Evolutionary conservation across 2,888 invertebrate species (phyloP), one percentile per base, ranked within the genome.

Genomic region (Standfussiana lucernea): DNA sequence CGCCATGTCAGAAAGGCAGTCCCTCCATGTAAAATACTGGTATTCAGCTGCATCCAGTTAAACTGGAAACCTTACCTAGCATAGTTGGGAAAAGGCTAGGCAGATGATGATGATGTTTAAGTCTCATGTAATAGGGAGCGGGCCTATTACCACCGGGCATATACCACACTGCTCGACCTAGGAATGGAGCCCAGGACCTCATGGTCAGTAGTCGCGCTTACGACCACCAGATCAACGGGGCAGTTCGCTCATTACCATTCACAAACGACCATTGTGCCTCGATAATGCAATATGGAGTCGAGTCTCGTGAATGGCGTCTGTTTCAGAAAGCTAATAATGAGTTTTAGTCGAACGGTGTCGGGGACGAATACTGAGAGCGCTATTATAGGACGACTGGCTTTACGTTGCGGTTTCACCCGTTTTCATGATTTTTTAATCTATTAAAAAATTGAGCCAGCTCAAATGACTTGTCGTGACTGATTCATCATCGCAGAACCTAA

Each of bases 241-340:
- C n/a, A 88, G 78, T 86, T 78, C 84, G 81, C 87, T 87, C 85
- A 88, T 88, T 88, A 84, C 78, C 77, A 83, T 84, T 84, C 81
- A 83, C 84, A 86, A 86, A 87, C 79, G 85, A 83, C 74, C 74
- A 80, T 82, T 85, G 78, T 79, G 80, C 78, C 85, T 85, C 83
- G 86, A 86, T 80, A 86, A 75, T 74, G 86, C 65, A 80, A 87
- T 88, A 87, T 80, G 65, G 56, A 88, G 88, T 88, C 89, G 77
- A 66, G 82, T 86, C 87, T 80, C 87, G 87, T 71, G 59, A 72
- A 67, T 56, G 76, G 72, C 90, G 86, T 87, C 72, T 83, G 74
- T 88, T 86, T 78, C 71, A 61, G 68, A 72, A 75, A 80, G 86
- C 77, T 86, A 83, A 83, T 92, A 92, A 91, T 90, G 91, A 92